Percentiles rank a stretch among this genome's conserved stretches.
These are phyloP conservation scores for Lepidurus apus DNA, from an alignment of 1,140 invertebrate genomes.

Conservation along the genomic window DNA sequence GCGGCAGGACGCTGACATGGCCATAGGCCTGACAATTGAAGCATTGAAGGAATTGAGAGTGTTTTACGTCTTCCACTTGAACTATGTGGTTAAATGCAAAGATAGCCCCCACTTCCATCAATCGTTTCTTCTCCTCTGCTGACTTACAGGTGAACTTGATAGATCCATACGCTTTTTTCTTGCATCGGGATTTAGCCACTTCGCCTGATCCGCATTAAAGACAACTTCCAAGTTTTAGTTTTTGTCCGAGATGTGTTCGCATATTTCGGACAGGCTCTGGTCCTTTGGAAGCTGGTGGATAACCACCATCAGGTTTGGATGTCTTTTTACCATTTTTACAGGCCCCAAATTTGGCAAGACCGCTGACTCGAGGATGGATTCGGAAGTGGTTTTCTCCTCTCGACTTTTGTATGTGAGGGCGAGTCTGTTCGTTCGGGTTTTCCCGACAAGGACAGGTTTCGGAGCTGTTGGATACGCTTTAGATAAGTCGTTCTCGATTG, in stretches of 20 bases:
- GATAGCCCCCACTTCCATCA: not conserved
- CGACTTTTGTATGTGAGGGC: not conserved
- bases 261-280: not conserved
- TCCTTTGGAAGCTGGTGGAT: slow-evolving; percentile 24
- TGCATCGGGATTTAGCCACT: slow-evolving; percentile 11
- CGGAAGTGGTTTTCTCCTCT: slow-evolving; percentile 1
- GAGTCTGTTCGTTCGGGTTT: not conserved
- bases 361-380: not conserved
- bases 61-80: not conserved
- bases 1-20: not conserved
- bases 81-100: slow-evolving; percentile 17
- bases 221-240: not conserved
- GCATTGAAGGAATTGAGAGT: not conserved
- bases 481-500: not conserved
- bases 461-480: not conserved
- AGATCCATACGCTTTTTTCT: not conserved
- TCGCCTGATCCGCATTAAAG: not conserved
- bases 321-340: not conserved
- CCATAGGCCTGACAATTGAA: slow-evolving; percentile 22
- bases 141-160: not conserved
- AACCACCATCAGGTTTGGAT: not conserved
- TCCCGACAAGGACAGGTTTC: not conserved
- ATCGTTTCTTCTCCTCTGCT: not conserved
- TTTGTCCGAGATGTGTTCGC: slow-evolving; percentile 11
- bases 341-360: slow-evolving; percentile 11